phyloP scores from a whole-genome alignment of 1,140 invertebrate species.

The Bactericera cockerelli region DNA sequence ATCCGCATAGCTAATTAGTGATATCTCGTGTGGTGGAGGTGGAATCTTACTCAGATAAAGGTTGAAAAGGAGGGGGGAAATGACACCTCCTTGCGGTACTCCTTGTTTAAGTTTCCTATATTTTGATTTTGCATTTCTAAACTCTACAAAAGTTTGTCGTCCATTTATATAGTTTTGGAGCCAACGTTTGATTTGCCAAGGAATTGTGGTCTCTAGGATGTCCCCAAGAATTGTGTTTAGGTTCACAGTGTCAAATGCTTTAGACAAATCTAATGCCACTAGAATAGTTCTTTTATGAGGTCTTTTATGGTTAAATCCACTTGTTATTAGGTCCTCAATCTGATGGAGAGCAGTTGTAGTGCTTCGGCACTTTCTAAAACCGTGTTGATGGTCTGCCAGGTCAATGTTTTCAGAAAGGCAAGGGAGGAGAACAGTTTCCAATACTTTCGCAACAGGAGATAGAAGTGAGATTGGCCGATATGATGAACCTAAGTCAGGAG shows the following conservation, averaged over 20 bases:
- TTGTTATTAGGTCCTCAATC: not conserved
- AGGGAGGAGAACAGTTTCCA: not conserved
- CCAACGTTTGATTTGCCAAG: too few relatives aligned
- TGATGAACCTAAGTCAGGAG: not conserved
- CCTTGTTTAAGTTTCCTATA: too few relatives aligned
- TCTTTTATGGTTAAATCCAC: not conserved
- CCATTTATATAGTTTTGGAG: too few relatives aligned
- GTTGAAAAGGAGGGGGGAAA: too few relatives aligned
- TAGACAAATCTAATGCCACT: not conserved
- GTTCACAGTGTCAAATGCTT: not conserved
- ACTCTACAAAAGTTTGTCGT: too few relatives aligned
- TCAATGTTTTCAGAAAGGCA: not conserved
- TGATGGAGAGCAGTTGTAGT: constrained; percentile 1
- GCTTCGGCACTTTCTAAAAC: not conserved
- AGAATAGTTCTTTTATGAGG: not conserved
- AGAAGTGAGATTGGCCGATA: not conserved
- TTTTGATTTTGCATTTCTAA: too few relatives aligned
- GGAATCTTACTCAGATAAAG: too few relatives aligned
- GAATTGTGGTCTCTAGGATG: too few relatives aligned
- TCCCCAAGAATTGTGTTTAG: too few relatives aligned
- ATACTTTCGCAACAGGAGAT: not conserved
- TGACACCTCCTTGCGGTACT: too few relatives aligned
- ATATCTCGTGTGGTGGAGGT: too few relatives aligned
- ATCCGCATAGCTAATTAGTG: too few relatives aligned
- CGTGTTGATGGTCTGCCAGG: constrained; percentile 1